Evolutionary conservation across 2,113 vertebrate genomes (phyloP), one percentile per base, ranked within the genome.

Genomic region (Indicator maculatus): DNA sequence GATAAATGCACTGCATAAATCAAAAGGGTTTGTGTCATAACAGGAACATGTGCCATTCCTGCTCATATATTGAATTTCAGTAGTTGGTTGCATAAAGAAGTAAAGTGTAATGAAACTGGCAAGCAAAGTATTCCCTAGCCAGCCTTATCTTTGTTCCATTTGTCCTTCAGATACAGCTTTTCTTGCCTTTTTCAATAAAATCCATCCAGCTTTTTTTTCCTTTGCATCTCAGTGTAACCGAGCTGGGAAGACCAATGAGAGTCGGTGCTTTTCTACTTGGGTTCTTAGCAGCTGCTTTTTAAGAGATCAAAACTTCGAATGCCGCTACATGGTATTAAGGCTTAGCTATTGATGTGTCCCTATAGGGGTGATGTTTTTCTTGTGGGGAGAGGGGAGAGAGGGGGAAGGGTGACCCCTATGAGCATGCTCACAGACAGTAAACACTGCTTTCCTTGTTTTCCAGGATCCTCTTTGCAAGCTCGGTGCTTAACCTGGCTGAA

Each of bases 401-500:
- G 93, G 93, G 95, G 93, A 95, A 97, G 98, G 96, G 97, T 97
- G 98, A 97, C 97, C 97, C 97, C 97, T 88, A 97, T 7, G 72
- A 95, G 95, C 89, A 11, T 61, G 70, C 96, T 97, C 45, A 58
- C 90, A n/a, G 93, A 95, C 93, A 91, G 83, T 93, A 90, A 98
- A 98, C 97, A 97, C 97, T 97, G 83, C 94, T 96, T 95, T 98
- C 97, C 98, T 98, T 98, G 98, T 98, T 98, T 97, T 92, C 94
- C 97, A 98, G 98, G 98, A 97, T 98, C 77, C 98, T 99, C 59
- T 99, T 99, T 91, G 96, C 98, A 97, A 99, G 98, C 97, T 99
- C 99, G 0, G 99, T 99, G 83, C 98, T 99, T 93, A 99, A 99
- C 98, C 98, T 99, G 93, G 98, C 99, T 87, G 98, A 99, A 98